Percentiles rank a stretch among this genome's conserved stretches.
Conservation (phyloP, 2,113 vertebrate species). For the Blennius ocellaris region DNA sequence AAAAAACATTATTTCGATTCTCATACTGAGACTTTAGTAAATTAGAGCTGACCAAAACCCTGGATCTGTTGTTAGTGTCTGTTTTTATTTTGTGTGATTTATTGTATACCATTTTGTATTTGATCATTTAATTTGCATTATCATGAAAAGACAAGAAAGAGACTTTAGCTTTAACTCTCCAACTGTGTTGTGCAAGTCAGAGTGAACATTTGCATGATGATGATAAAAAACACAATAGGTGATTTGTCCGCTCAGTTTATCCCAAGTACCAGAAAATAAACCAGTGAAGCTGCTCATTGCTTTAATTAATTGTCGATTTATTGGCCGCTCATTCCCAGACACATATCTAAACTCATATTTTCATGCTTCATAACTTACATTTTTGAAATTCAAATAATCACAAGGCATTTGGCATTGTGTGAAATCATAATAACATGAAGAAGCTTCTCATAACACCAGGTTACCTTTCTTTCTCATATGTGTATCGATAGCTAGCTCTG, state of each 20-base stretch:
- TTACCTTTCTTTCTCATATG: too few relatives aligned
- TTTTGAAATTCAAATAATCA: background rate
- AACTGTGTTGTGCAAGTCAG: background rate
- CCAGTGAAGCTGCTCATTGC: background rate
- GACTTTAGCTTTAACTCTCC: constrained; percentile 22
- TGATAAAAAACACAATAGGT: too few relatives aligned
- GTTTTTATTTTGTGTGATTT: constrained; percentile 61
- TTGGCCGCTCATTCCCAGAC: background rate
- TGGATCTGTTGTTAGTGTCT: constrained; percentile 52
- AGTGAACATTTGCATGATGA: too few relatives aligned
- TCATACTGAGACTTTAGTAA: constrained; percentile 4
- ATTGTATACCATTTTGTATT: constrained; percentile 57
- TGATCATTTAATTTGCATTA: constrained; percentile 59
- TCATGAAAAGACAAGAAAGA: background rate
- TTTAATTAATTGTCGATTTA: background rate
- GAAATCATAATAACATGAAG: too few relatives aligned
- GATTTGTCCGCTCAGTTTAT: background rate
- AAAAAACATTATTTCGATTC: background rate
- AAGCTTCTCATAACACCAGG: too few relatives aligned
- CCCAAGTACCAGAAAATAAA: background rate
- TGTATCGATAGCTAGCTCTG: background rate
- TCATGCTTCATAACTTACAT: background rate
- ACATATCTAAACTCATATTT: background rate
- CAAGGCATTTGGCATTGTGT: too few relatives aligned
- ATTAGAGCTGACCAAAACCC: constrained; percentile 57